Evolutionary conservation across 2,797 vertebrate species (phyloP).

Genomic region (Borostomias antarcticus): DNA sequence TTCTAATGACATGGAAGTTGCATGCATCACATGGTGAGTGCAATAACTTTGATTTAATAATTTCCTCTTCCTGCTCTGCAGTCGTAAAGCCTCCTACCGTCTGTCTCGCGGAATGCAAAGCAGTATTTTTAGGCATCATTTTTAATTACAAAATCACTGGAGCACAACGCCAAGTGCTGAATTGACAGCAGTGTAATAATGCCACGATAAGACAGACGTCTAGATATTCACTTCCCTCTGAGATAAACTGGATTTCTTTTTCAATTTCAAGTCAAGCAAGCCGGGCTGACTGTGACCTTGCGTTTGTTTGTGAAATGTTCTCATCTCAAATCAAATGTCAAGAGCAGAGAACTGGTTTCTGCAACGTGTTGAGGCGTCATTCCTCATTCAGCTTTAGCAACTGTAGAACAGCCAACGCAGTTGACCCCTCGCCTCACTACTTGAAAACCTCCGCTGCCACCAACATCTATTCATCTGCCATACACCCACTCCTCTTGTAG

Average conservation of each 20-base stretch:
- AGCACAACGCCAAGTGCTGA: not conserved
- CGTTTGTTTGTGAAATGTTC: too few species aligned
- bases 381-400: too few species aligned
- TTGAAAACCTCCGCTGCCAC: not conserved
- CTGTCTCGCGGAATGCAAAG: not conserved
- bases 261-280: too few species aligned
- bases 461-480: conserved; percentile 12
- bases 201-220: not conserved
- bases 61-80: not conserved
- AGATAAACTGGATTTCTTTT: not conserved
- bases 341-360: too few species aligned
- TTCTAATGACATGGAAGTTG: not conserved
- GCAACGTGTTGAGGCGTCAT: too few species aligned
- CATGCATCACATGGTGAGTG: not conserved
- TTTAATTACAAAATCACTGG: not conserved
- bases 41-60: not conserved
- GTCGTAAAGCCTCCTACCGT: conserved; percentile 7
- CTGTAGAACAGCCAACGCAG: too few species aligned
- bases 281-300: too few species aligned
- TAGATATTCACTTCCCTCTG: not conserved
- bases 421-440: too few species aligned
- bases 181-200: conserved; percentile 3
- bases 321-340: too few species aligned
- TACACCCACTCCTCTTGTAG: not conserved
- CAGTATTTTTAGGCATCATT: not conserved